These are phyloP conservation scores for Gerris lacustris DNA, from an alignment of 2,888 invertebrate genomes.

Conservation along the genomic window DNA sequence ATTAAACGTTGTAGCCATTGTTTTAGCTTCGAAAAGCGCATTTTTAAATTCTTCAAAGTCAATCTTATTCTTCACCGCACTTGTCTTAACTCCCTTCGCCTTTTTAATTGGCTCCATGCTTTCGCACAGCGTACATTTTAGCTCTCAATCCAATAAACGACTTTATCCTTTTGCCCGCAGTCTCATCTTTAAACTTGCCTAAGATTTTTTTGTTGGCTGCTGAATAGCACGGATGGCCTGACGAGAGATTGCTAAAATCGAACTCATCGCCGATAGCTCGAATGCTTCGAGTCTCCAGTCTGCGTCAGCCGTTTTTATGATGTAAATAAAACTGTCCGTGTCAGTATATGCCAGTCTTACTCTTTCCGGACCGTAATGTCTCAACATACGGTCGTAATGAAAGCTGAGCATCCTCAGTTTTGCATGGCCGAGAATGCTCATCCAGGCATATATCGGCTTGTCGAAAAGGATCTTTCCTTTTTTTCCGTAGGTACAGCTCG, in stretches of 20 bases:
- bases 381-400: constrained; percentile 30
- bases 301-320: constrained; percentile 33
- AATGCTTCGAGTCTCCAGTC: background rate
- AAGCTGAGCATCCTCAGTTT: constrained; percentile 34
- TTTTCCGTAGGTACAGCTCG: constrained; percentile 35
- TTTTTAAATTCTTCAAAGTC: too few species aligned
- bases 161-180: constrained; percentile 28
- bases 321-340: constrained; percentile 33
- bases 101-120: background rate
- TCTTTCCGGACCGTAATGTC: constrained; percentile 17
- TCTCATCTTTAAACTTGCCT: constrained; percentile 34
- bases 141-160: constrained; percentile 30
- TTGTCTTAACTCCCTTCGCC: constrained; percentile 17
- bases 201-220: constrained; percentile 31
- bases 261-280: constrained; percentile 35
- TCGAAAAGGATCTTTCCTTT: constrained; percentile 32
- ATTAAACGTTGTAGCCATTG: too few species aligned
- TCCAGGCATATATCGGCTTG: constrained; percentile 33
- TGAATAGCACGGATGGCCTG: constrained; percentile 27
- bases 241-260: constrained; percentile 28
- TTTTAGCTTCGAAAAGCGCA: too few species aligned
- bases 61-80: background rate
- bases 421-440: constrained; percentile 32
- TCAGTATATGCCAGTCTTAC: constrained; percentile 33
- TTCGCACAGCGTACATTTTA: constrained; percentile 20